Conservation (phyloP, 2,113 vertebrate species). For the Diadophis punctatus region DNA sequence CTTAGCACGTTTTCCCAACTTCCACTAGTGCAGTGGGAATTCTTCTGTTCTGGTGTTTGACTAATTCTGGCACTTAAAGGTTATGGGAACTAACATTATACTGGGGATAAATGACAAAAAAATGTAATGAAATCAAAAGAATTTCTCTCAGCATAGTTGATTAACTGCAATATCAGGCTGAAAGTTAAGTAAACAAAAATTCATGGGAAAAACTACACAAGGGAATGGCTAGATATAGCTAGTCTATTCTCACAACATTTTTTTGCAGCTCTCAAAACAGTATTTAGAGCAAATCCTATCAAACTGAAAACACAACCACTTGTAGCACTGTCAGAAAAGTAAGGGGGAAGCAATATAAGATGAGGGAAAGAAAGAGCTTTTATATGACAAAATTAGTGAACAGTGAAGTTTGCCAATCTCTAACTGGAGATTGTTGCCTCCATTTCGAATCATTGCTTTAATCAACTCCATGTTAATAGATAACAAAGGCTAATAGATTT, state of each 20-base stretch:
- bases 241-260: slow-evolving; percentile 40
- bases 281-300: slow-evolving; percentile 43
- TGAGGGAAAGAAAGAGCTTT: slow-evolving; percentile 26
- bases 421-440: not conserved
- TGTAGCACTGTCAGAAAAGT: not conserved
- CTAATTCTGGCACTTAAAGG: slow-evolving; percentile 58
- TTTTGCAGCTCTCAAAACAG: slow-evolving; percentile 22
- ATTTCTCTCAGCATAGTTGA: slow-evolving; percentile 57
- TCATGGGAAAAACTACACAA: slow-evolving; percentile 41
- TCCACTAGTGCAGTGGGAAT: slow-evolving; percentile 53
- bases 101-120: slow-evolving; percentile 49
- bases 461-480: not conserved
- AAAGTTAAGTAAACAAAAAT: slow-evolving; percentile 63
- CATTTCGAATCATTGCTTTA: not conserved
- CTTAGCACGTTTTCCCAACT: slow-evolving; percentile 38
- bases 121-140: slow-evolving; percentile 59
- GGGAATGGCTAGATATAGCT: slow-evolving; percentile 27
- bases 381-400: slow-evolving; percentile 49
- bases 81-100: slow-evolving; percentile 66
- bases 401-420: not conserved
- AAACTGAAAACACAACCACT: slow-evolving; percentile 44
- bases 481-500: not conserved
- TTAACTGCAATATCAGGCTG: slow-evolving; percentile 56
- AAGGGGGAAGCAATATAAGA: not conserved
- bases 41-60: slow-evolving; percentile 49